Conservation (phyloP, 1,140 invertebrate species). For the Gerris buenoi region DNA sequence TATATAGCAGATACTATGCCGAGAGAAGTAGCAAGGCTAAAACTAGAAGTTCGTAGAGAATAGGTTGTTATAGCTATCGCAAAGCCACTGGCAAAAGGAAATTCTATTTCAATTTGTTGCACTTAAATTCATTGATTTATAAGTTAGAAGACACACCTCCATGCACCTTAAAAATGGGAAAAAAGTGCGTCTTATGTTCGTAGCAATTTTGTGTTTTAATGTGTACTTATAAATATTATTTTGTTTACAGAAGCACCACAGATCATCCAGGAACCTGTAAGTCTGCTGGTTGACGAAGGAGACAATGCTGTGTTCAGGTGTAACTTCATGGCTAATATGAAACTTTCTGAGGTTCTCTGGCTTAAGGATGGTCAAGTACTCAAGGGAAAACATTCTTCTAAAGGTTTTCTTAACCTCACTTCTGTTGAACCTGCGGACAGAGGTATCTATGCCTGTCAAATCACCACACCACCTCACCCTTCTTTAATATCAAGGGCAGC, state of each 20-base stretch:
- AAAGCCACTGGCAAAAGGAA: too few relatives aligned
- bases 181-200: too few relatives aligned
- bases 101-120: too few relatives aligned
- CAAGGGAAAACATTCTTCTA: constrained; percentile 1
- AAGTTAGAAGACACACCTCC: too few relatives aligned
- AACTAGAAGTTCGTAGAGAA: too few relatives aligned
- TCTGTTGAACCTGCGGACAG: constrained; percentile 42
- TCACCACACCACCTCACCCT: constrained; percentile 45
- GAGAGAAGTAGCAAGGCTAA: too few relatives aligned
- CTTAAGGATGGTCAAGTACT: constrained; percentile 40
- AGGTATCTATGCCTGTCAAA: constrained; percentile 51
- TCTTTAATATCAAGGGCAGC: constrained; percentile 41
- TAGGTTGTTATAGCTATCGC: too few relatives aligned
- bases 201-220: too few relatives aligned
- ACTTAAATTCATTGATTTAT: too few relatives aligned
- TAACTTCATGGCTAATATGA: constrained; percentile 42
- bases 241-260: constrained; percentile 35
- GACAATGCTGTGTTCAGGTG: constrained; percentile 46
- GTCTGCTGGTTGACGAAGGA: constrained; percentile 47
- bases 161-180: too few relatives aligned
- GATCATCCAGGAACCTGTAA: constrained; percentile 37
- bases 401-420: constrained; percentile 36
- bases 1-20: too few relatives aligned
- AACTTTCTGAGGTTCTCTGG: constrained; percentile 49
- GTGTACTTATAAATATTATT: too few relatives aligned